A percentile compares a stretch with the other conserved stretches of the same genome.
Conservation (phyloP, 2,113 vertebrate species). For the Sander vitreus region DNA sequence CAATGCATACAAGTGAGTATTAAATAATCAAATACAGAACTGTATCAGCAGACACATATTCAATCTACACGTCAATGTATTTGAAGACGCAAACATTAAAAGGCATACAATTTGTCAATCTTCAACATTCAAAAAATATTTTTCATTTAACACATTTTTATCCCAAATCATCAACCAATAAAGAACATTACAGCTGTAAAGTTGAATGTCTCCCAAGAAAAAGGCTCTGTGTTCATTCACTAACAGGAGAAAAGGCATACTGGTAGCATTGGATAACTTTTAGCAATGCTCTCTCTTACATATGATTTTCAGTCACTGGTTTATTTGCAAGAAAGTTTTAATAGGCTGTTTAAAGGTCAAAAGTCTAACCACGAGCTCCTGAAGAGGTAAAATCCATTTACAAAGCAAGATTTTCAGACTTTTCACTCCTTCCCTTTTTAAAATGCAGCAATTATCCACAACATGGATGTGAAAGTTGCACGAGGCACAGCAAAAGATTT, state of each 20-base stretch:
- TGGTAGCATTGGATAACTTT: conserved; percentile 20
- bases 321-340: conserved; percentile 34
- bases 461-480: conserved; percentile 13
- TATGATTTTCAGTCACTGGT: conserved; percentile 1
- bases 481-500: conserved; percentile 3
- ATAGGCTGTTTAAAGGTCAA: conserved; percentile 28
- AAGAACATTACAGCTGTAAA: conserved; percentile 20
- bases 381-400: conserved; percentile 20
- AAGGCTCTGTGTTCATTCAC: conserved; percentile 23
- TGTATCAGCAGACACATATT: conserved; percentile 30
- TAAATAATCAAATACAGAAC: conserved; percentile 42
- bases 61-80: conserved; percentile 31
- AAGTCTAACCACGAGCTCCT: not conserved
- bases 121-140: conserved; percentile 46
- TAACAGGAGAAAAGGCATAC: conserved; percentile 61
- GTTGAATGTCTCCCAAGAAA: conserved; percentile 11
- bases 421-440: conserved; percentile 22
- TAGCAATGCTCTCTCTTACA: conserved; percentile 1
- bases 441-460: conserved; percentile 47
- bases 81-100: conserved; percentile 49
- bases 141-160: conserved; percentile 15
- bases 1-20: conserved; percentile 40
- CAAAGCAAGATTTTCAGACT: not conserved
- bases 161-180: conserved; percentile 16
- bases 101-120: conserved; percentile 51